Conservation (phyloP, 1,140 invertebrate genomes). For the Neodiprion pinetum region DNA sequence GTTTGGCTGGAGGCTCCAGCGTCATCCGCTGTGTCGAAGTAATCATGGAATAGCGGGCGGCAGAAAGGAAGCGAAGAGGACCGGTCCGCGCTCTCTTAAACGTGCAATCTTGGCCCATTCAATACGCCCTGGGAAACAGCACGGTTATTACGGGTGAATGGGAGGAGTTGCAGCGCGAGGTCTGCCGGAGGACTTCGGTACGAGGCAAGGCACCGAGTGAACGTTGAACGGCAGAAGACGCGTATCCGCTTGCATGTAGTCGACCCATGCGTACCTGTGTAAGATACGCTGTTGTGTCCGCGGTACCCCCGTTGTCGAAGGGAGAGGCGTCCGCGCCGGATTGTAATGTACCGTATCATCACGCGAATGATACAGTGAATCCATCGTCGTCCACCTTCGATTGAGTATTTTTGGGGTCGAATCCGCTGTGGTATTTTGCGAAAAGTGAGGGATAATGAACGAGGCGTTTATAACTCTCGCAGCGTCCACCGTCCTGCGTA, state of each 20-base stretch:
- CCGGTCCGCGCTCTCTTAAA: neutral
- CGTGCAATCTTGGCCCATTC: slow-evolving; percentile 4
- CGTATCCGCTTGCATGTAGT: neutral
- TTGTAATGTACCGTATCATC: too few relatives aligned
- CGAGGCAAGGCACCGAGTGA: neutral
- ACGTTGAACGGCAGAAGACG: neutral
- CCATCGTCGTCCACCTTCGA: too few relatives aligned
- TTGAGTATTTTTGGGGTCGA: too few relatives aligned
- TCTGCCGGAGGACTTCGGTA: neutral
- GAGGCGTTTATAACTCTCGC: neutral
- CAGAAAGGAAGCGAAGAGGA: neutral
- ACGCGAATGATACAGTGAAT: too few relatives aligned
- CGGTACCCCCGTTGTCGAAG: too few relatives aligned
- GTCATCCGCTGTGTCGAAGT: too few relatives aligned
- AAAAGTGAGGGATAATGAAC: neutral
- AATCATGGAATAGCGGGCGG: too few relatives aligned
- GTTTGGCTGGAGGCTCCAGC: too few relatives aligned
- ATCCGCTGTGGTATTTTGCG: neutral
- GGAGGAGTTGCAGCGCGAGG: neutral
- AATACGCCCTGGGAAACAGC: slow-evolving; percentile 1
- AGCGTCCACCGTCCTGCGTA: neutral
- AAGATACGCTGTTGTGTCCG: too few relatives aligned
- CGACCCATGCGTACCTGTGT: too few relatives aligned
- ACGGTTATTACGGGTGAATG: slow-evolving; percentile 4
- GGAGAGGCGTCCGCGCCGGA: too few relatives aligned